Base-by-base conservation (phyloP, 2,888 invertebrate species). In the Hyposoter didymator region DNA sequence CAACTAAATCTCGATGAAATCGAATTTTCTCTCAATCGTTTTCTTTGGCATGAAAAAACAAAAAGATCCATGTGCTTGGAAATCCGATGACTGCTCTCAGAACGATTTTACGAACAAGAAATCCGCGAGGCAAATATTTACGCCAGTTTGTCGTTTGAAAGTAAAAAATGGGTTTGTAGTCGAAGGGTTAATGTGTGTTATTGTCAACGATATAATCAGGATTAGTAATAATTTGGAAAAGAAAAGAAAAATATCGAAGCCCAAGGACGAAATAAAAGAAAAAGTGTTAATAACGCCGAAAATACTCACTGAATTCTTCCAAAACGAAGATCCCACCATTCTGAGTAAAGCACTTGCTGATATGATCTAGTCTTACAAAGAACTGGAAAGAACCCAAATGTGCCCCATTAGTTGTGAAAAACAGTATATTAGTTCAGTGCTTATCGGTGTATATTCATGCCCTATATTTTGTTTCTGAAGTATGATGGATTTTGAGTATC, bases 311-410 rank as follows among this genome's bases (percentile, higher is more conserved):
- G 95, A 97, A 99, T 97, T 99, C 99, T 96, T 99, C 99, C 94
- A 99, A 96, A 94, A 99, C 97, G 96, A 99, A 99, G 95, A 99
- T 98, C 94, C 99, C 99, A 94, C 99, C 99, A 95, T 99, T 99
- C 95, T 98, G 99, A 86, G 99, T 99, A 95, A 99, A 99, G 95
- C 99, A 99, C 95, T 99, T 99, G 95, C 99, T 97, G 95, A 99
- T 99, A 95, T 99, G 99, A 95, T 98, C 98, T 95, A 99, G 96
- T 94, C 99, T 97, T 94, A 99, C 99, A 96, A 99, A 99, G 95
- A 99, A 99, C 99, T 99, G 97, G 92, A 98, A 98, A 93, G 89
- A 93, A 95, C 89, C 87, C 84, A 87, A 87, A 67, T 49, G 35
- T 22, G 35, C 45, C 43, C 32, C 70, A 76, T 85, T 85, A 85